phyloP scores from a whole-genome alignment of 2,113 vertebrate genomes.

The Garra rufa region DNA sequence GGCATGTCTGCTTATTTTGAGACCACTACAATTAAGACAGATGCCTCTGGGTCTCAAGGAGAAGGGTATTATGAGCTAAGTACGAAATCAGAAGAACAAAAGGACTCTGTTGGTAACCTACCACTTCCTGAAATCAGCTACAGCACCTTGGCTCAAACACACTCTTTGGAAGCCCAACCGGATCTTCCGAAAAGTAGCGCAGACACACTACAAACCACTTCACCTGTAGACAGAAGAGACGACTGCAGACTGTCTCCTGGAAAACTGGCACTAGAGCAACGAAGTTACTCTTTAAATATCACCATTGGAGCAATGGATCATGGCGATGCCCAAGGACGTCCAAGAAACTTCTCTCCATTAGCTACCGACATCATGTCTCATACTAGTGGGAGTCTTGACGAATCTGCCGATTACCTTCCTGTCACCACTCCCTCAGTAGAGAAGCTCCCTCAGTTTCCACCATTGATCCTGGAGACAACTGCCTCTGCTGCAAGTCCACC shows the following conservation, averaged over 20 bases:
- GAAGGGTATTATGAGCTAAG: constrained; percentile 97
- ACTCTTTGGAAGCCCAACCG: constrained; percentile 70
- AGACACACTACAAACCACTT: constrained; percentile 78
- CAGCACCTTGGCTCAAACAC: constrained; percentile 81
- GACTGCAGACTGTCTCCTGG: constrained; percentile 90
- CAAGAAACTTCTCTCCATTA: constrained; percentile 90
- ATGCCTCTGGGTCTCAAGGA: constrained; percentile 73
- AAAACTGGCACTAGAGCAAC: constrained; percentile 95
- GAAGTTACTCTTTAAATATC: constrained; percentile 97
- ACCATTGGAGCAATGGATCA: constrained; percentile 91
- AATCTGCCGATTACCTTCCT: constrained; percentile 90
- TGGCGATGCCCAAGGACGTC: constrained; percentile 86
- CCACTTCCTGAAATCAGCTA: constrained; percentile 82
- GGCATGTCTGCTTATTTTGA: constrained; percentile 99
- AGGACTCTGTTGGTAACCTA: constrained; percentile 42
- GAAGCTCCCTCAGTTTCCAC: constrained; percentile 86
- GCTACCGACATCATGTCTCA: constrained; percentile 96
- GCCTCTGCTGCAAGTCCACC: constrained; percentile 72
- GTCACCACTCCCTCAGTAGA: constrained; percentile 89
- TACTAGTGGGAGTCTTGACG: constrained; percentile 93
- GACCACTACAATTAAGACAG: constrained; percentile 88
- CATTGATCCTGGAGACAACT: constrained; percentile 75
- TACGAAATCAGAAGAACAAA: constrained; percentile 81
- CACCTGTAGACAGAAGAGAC: constrained; percentile 85
- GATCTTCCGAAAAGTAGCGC: constrained; percentile 78